phyloP scores from a whole-genome alignment of 2,113 vertebrate genomes.

The Dromiciops gliroides region DNA sequence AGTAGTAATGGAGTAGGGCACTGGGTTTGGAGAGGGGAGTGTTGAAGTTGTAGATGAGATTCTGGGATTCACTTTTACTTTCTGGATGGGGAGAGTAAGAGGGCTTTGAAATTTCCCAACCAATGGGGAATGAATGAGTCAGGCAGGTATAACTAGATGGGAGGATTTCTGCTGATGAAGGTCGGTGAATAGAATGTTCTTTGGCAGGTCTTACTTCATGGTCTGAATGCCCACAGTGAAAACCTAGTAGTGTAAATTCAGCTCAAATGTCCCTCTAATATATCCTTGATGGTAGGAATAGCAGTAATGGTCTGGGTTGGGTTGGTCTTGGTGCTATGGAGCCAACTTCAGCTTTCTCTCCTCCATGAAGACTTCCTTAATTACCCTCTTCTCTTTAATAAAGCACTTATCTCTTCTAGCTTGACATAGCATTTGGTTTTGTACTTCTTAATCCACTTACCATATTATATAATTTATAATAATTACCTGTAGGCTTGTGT shows the following conservation, averaged over 20 bases:
- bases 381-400: background rate
- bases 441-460: background rate
- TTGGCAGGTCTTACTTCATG: background rate
- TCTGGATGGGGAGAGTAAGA: background rate
- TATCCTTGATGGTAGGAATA: background rate
- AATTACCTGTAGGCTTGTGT: background rate
- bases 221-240: background rate
- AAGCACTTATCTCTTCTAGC: background rate
- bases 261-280: background rate
- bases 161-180: background rate
- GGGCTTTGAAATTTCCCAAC: background rate
- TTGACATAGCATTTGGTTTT: background rate
- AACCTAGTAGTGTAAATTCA: background rate
- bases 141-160: background rate
- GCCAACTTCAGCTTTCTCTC: background rate
- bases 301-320: background rate
- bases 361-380: background rate
- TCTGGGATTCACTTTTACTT: background rate
- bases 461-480: background rate
- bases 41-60: background rate
- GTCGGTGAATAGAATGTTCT: background rate
- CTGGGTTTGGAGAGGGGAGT: background rate
- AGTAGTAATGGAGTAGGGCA: background rate
- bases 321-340: background rate
- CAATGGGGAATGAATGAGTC: background rate